A percentile compares a stretch with the other conserved stretches of the same genome.
These are phyloP conservation scores for Aleiodes alternator DNA, from an alignment of 2,888 invertebrate genomes.

Conservation along the genomic window DNA sequence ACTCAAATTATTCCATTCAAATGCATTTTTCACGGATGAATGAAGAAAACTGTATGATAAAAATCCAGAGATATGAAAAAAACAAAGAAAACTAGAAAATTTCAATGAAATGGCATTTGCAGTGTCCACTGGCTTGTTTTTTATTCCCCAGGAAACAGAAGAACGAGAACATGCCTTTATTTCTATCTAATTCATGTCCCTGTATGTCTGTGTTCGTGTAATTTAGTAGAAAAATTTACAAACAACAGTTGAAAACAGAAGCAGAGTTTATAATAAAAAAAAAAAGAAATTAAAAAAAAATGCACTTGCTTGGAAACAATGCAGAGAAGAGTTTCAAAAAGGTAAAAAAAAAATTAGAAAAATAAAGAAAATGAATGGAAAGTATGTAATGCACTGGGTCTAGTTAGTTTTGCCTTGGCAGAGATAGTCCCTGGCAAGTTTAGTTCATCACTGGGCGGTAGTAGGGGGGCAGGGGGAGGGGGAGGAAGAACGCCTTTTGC, in stretches of 20 bases:
- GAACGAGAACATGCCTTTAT: too few species aligned
- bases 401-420: constrained; percentile 34
- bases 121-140: too few species aligned
- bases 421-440: constrained; percentile 12
- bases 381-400: constrained; percentile 23
- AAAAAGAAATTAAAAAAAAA: not conserved
- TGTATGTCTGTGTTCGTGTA: too few species aligned
- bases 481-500: constrained; percentile 14
- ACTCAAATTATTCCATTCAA: too few species aligned
- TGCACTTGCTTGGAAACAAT: constrained; percentile 3
- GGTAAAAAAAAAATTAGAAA: not conserved
- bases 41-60: too few species aligned
- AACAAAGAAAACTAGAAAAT: too few species aligned
- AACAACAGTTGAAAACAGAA: constrained; percentile 14
- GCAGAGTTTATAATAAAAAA: not conserved
- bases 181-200: too few species aligned
- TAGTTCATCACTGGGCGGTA: not conserved
- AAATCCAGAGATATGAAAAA: too few species aligned
- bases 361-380: not conserved
- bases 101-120: too few species aligned
- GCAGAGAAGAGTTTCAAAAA: constrained; percentile 14
- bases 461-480: not conserved
- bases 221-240: constrained; percentile 15
- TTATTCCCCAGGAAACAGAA: too few species aligned
- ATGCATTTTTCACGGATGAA: too few species aligned